Evolutionary conservation across 2,797 vertebrate species (phyloP).

Genomic region (Lateolabrax maculatus): DNA sequence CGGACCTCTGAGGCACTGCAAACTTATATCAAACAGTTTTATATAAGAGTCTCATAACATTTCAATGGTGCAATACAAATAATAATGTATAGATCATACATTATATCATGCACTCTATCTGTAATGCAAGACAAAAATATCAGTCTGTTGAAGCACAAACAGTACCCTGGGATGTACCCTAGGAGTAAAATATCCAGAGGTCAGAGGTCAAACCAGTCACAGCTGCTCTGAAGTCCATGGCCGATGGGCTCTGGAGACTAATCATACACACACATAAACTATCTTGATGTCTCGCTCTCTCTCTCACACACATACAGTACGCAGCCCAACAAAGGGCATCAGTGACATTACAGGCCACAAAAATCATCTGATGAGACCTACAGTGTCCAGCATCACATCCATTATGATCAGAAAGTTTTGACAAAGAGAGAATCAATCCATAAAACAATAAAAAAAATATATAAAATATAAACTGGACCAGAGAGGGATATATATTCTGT

Average conservation of each 20-base stretch:
- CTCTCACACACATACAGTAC: slow-evolving; percentile 6
- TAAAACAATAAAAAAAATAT: neutral
- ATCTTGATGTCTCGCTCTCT: slow-evolving; percentile 14
- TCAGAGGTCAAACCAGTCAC: slow-evolving; percentile 75
- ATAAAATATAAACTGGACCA: neutral
- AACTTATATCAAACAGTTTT: too few relatives aligned
- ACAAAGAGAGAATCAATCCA: neutral
- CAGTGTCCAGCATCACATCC: slow-evolving; percentile 13
- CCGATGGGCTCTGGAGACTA: slow-evolving; percentile 58
- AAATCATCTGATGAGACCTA: slow-evolving; percentile 21
- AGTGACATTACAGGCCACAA: slow-evolving; percentile 15
- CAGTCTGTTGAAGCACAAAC: slow-evolving; percentile 39
- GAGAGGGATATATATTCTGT: neutral
- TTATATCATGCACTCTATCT: slow-evolving; percentile 4
- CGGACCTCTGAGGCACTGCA: slow-evolving; percentile 15
- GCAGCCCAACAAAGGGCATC: neutral
- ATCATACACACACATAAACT: slow-evolving; percentile 49
- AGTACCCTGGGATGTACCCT: slow-evolving; percentile 41
- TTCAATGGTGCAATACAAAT: slow-evolving; percentile 17
- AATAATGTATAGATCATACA: neutral
- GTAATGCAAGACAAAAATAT: slow-evolving; percentile 32
- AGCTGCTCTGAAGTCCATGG: slow-evolving; percentile 74
- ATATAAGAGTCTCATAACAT: neutral
- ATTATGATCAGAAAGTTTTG: neutral
- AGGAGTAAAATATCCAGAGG: slow-evolving; percentile 68